Conservation (phyloP, 2,888 invertebrate genomes). For the Stenichneumon culpator region DNA sequence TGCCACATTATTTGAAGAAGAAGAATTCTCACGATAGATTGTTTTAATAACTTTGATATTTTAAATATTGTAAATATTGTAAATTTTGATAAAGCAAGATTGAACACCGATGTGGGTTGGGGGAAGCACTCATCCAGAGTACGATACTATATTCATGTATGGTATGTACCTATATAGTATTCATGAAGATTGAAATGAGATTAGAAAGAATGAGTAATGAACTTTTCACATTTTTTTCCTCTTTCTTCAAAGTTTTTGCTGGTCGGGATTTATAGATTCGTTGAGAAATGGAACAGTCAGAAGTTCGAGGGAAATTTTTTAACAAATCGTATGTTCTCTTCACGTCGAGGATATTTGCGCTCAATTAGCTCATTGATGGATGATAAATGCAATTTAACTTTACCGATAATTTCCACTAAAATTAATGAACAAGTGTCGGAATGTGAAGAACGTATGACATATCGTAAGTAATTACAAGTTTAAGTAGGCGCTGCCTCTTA, state of each 20-base stretch:
- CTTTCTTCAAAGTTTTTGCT: slow-evolving; percentile 43
- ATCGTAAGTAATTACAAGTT: slow-evolving; percentile 61
- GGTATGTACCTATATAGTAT: not conserved
- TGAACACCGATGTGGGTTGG: slow-evolving; percentile 30
- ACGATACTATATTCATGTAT: slow-evolving; percentile 6
- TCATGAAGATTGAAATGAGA: slow-evolving; percentile 1
- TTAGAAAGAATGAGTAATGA: slow-evolving; percentile 9
- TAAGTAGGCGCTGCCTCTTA: slow-evolving; percentile 63
- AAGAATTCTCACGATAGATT: slow-evolving; percentile 46
- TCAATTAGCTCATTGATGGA: slow-evolving; percentile 55
- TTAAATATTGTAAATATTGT: slow-evolving; percentile 15
- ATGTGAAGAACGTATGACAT: slow-evolving; percentile 61
- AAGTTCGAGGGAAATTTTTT: slow-evolving; percentile 61
- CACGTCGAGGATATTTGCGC: slow-evolving; percentile 53
- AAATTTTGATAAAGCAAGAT: slow-evolving; percentile 34
- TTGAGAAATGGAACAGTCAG: slow-evolving; percentile 73
- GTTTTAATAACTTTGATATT: slow-evolving; percentile 26
- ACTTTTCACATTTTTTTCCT: slow-evolving; percentile 17
- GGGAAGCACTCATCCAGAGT: slow-evolving; percentile 33
- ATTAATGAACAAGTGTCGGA: slow-evolving; percentile 59
- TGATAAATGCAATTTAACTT: slow-evolving; percentile 52
- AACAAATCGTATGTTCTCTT: slow-evolving; percentile 58
- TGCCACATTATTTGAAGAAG: slow-evolving; percentile 51
- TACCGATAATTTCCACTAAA: slow-evolving; percentile 14
- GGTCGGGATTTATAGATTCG: slow-evolving; percentile 59